phyloP scores from a whole-genome alignment of 2,797 vertebrate species.

The Argentina silus region DNA sequence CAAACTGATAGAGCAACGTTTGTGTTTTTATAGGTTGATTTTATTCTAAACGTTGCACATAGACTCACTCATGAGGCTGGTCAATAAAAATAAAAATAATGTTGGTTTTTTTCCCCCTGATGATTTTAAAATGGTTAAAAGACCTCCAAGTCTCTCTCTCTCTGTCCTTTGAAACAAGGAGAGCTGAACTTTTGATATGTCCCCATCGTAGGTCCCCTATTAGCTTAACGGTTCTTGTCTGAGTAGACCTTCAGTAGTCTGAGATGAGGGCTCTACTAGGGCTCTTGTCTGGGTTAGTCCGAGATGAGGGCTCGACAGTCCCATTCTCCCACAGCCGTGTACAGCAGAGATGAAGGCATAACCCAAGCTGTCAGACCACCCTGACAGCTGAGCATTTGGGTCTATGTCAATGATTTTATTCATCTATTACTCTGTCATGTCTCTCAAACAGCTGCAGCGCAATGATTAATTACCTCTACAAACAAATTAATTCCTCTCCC shows the following conservation, averaged over 20 bases:
- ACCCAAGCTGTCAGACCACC: background rate
- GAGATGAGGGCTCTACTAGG: too few relatives aligned
- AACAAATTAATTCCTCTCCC: slow-evolving; percentile 22
- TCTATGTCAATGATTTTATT: background rate
- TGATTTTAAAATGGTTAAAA: too few relatives aligned
- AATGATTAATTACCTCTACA: slow-evolving; percentile 20
- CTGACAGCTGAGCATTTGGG: background rate
- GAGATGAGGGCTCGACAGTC: background rate
- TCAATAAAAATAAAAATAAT: too few relatives aligned
- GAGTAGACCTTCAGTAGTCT: too few relatives aligned
- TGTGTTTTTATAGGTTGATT: background rate
- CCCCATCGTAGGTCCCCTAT: too few relatives aligned
- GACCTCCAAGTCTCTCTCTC: too few relatives aligned
- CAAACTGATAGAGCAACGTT: background rate
- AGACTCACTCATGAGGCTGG: background rate
- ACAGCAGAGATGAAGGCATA: background rate
- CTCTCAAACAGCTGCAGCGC: background rate
- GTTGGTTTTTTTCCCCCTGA: too few relatives aligned
- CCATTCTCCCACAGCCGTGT: background rate
- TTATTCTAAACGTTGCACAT: background rate
- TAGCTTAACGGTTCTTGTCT: too few relatives aligned
- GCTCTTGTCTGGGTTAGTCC: too few relatives aligned
- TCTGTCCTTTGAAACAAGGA: too few relatives aligned
- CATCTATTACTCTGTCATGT: background rate
- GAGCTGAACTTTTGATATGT: too few relatives aligned